phyloP scores from a whole-genome alignment of 2,888 invertebrate species.

The Deilephila elpenor region DNA sequence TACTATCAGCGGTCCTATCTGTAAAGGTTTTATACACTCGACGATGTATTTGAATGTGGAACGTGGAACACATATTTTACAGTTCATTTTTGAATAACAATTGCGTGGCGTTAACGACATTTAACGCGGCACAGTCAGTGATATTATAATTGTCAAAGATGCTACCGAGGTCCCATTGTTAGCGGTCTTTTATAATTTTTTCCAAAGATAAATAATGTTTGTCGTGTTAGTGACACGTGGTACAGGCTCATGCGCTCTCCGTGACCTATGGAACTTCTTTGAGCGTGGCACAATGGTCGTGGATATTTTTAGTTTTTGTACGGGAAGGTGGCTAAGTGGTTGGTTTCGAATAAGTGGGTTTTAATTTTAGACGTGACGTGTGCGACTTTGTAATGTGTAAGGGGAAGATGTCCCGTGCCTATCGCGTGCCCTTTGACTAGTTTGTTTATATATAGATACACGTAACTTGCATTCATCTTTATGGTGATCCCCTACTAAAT shows the following conservation, averaged over 20 bases:
- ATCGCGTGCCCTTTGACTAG: conserved; percentile 73
- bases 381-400: conserved; percentile 71
- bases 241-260: conserved; percentile 73
- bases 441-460: conserved; percentile 59
- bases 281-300: conserved; percentile 79
- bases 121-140: conserved; percentile 54
- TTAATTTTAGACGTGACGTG: conserved; percentile 83
- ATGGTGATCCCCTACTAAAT: conserved; percentile 16
- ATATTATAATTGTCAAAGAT: conserved; percentile 85
- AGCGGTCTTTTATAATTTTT: conserved; percentile 82
- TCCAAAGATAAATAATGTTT: conserved; percentile 83
- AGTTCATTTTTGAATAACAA: conserved; percentile 59
- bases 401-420: conserved; percentile 79
- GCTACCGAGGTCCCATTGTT: conserved; percentile 82
- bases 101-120: conserved; percentile 58
- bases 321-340: conserved; percentile 83
- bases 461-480: conserved; percentile 30
- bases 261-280: conserved; percentile 84
- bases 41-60: conserved; percentile 56
- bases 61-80: conserved; percentile 57
- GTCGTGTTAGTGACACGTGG: conserved; percentile 84
- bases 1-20: conserved; percentile 61
- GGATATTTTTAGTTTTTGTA: conserved; percentile 83
- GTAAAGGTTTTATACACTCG: conserved; percentile 50
- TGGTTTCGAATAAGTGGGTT: conserved; percentile 81